A percentile compares a stretch with the other conserved stretches of the same genome.
Conservation (phyloP, 2,888 invertebrate species). For the Sceliomorpha sp. region DNA sequence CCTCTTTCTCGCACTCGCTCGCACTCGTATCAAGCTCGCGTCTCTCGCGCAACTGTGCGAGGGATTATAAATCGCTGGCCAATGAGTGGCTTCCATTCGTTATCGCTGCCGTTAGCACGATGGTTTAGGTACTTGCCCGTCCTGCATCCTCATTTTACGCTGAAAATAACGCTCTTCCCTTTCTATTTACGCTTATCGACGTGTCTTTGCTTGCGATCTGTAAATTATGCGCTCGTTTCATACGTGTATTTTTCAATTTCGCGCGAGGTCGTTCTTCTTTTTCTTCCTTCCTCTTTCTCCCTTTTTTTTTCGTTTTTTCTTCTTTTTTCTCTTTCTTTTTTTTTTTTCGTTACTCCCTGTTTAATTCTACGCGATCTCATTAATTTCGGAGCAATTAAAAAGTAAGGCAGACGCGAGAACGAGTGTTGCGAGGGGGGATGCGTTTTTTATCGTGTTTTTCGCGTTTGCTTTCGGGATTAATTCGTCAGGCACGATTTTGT, state of each 20-base stretch:
- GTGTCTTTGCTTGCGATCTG: constrained; percentile 18
- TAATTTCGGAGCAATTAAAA: too few relatives aligned
- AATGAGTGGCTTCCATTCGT: constrained; percentile 77
- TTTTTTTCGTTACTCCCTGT: too few relatives aligned
- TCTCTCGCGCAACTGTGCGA: constrained; percentile 45
- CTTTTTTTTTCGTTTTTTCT: neutral
- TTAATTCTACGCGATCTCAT: too few relatives aligned
- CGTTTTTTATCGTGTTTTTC: too few relatives aligned
- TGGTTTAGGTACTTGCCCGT: constrained; percentile 61
- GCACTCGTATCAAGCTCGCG: constrained; percentile 58
- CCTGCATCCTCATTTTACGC: constrained; percentile 52
- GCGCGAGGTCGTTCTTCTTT: too few relatives aligned
- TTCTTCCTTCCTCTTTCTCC: neutral
- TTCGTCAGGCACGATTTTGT: too few relatives aligned
- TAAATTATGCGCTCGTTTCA: neutral
- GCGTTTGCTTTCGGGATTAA: too few relatives aligned
- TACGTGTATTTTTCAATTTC: too few relatives aligned
- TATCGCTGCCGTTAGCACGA: constrained; percentile 72
- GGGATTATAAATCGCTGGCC: constrained; percentile 76
- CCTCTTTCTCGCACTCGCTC: constrained; percentile 58
- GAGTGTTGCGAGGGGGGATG: too few relatives aligned
- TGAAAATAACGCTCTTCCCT: constrained; percentile 56
- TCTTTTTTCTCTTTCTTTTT: too few relatives aligned
- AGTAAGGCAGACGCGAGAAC: too few relatives aligned
- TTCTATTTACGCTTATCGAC: constrained; percentile 16